phyloP scores from a whole-genome alignment of 1,140 invertebrate species.

The Anastatus disparis region DNA sequence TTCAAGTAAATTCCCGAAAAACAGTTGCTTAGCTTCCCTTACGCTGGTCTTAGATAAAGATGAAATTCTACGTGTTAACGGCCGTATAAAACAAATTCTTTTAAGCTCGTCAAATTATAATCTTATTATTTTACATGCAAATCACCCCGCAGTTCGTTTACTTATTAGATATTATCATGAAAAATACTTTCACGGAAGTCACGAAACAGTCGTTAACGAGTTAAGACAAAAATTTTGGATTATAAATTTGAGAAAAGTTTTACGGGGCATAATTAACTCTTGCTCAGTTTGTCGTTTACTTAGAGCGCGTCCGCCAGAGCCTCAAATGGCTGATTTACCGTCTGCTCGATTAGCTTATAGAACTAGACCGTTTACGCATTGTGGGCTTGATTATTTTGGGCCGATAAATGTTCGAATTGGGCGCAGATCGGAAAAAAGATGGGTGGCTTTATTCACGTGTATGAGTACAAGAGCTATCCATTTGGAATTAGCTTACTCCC shows the following conservation, averaged over 20 bases:
- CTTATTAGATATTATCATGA: neutral
- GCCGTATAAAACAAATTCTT: neutral
- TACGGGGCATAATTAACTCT: neutral
- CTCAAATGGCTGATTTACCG: constrained; percentile 6
- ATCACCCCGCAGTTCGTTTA: neutral
- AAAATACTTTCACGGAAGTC: neutral
- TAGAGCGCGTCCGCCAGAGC: neutral
- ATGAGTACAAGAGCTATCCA: constrained; percentile 47
- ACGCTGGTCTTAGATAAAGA: neutral
- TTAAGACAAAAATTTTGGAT: constrained; percentile 26
- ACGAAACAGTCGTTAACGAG: constrained; percentile 39
- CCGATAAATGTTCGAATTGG: constrained; percentile 10
- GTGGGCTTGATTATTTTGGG: constrained; percentile 23
- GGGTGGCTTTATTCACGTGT: constrained; percentile 53
- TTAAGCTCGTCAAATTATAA: too few species aligned
- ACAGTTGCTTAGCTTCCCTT: neutral
- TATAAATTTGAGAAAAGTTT: neutral
- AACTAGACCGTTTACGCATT: constrained; percentile 5
- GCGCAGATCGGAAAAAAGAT: constrained; percentile 52
- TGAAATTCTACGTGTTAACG: neutral
- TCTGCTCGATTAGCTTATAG: neutral
- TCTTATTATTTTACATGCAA: neutral
- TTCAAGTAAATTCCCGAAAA: neutral
- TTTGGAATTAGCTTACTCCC: constrained; percentile 43
- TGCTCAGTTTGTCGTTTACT: constrained; percentile 6